Evolutionary conservation across 2,888 invertebrate species (phyloP), one percentile per base, ranked within the genome.

Genomic region (Tinea pellionella): DNA sequence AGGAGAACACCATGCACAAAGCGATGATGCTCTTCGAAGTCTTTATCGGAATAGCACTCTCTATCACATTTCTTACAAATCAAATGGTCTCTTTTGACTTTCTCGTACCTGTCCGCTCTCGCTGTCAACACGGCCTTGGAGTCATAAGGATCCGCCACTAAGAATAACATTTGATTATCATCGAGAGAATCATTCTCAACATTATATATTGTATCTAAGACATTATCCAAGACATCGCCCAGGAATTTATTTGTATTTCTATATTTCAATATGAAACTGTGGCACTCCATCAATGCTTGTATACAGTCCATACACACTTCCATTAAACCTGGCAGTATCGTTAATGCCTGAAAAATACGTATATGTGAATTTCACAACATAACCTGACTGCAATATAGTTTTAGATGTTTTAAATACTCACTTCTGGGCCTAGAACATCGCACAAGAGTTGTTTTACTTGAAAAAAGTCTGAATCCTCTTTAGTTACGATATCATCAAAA

Each of bases 271-370:
- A 82, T 63, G 59, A 86, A 81, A 59, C 67, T 72, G 1, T 67
- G 42, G 1, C 70, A 67, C 58, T 74, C 67, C 1, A 80, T 59
- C 12, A 71, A 67, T 64, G 70, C 72, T 12, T 77, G 69, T 0
- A 73, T 71, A 64, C 86, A 86, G 29, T 70, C 65, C 19, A 69
- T 67, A 62, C 86, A 86, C 1, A 82, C 72, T 37, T 76, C 78
- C 64, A 85, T 78, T 42, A 84, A 64, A 0, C 83, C 83, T 19
- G 74, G 67, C 29, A 83, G 70, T 74, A 63, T 77, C 71, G 41
- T 64, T 66, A 29, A 76, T 63, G 15, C 47, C 86, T 86, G 72
- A n/a, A 78, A 80, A 55, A 59, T 24, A 62, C 47, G n/a, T 63
- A 62, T 55, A 32, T 15, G 0, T 16, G 24, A 24, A 8, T 60